Percentiles rank a stretch among this genome's conserved stretches.
Evolutionary conservation across 2,113 vertebrate species (phyloP).

Genomic region (Tenrec ecaudatus): DNA sequence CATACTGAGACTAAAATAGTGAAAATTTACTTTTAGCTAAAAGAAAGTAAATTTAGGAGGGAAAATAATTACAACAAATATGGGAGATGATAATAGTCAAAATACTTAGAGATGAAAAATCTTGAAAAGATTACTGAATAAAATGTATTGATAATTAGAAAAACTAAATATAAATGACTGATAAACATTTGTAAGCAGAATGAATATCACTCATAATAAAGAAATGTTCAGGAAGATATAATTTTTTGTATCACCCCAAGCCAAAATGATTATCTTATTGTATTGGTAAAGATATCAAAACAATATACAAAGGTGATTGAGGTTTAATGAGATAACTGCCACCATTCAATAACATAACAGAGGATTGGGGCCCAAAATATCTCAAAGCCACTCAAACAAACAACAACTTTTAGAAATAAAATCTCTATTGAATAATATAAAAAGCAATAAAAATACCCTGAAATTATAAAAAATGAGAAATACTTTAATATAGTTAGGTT

Average conservation of each 20-base stretch:
- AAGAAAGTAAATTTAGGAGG: too few relatives aligned
- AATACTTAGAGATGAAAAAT: background rate
- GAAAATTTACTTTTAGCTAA: too few relatives aligned
- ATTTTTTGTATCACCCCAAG: background rate
- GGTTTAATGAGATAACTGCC: background rate
- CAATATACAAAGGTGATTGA: background rate
- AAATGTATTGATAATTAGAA: background rate
- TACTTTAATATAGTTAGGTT: too few relatives aligned
- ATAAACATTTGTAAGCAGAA: background rate
- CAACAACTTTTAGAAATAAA: background rate
- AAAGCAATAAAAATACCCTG: background rate
- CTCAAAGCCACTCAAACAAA: too few relatives aligned
- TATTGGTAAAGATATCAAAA: background rate
- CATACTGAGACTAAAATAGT: too few relatives aligned
- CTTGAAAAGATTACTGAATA: background rate
- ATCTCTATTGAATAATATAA: background rate
- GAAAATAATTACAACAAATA: too few relatives aligned
- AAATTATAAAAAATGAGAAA: background rate
- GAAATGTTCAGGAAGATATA: background rate
- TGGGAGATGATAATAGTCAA: too few relatives aligned
- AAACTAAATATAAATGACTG: background rate
- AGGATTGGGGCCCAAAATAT: background rate
- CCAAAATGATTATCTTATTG: background rate
- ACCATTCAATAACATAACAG: accelerated
- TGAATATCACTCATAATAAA: background rate